Conservation (phyloP, 2,888 invertebrate species). For the Nemurella pictetii region DNA sequence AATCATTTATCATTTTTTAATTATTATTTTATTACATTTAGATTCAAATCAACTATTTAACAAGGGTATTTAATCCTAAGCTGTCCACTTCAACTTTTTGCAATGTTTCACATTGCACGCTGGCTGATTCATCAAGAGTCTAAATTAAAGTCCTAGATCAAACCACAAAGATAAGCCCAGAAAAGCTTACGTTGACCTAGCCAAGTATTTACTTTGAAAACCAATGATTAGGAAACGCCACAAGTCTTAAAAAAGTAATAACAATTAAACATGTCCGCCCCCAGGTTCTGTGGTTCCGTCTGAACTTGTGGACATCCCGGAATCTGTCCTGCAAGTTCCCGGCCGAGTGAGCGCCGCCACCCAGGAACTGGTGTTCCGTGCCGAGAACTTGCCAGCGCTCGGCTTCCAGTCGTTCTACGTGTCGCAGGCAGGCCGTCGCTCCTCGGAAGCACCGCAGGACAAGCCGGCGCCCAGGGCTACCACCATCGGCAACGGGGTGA, state of each 20-base stretch:
- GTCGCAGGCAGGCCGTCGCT: not conserved
- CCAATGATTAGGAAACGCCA: too few relatives aligned
- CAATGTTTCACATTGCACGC: too few relatives aligned
- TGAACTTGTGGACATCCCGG: slow-evolving; percentile 63
- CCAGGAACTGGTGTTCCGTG: slow-evolving; percentile 73
- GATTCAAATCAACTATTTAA: too few relatives aligned
- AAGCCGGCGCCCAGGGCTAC: not conserved
- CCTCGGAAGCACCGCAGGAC: not conserved
- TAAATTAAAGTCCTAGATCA: too few relatives aligned
- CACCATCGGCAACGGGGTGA: slow-evolving; percentile 1
- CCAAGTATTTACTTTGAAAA: too few relatives aligned
- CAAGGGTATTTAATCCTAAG: too few relatives aligned
- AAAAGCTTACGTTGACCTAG: too few relatives aligned
- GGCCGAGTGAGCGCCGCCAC: slow-evolving; percentile 66
- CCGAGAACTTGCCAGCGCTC: slow-evolving; percentile 64
- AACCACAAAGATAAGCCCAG: too few relatives aligned
- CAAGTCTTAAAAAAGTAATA: slow-evolving; percentile 30
- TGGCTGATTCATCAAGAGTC: too few relatives aligned
- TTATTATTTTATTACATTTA: too few relatives aligned
- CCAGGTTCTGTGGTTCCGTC: slow-evolving; percentile 41
- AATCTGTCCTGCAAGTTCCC: slow-evolving; percentile 59
- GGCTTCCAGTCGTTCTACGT: slow-evolving; percentile 69
- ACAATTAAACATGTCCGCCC: not conserved
- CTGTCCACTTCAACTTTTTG: too few relatives aligned
- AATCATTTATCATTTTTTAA: too few relatives aligned